Conservation (phyloP, 2,888 invertebrate genomes). For the Elysia crispata region DNA sequence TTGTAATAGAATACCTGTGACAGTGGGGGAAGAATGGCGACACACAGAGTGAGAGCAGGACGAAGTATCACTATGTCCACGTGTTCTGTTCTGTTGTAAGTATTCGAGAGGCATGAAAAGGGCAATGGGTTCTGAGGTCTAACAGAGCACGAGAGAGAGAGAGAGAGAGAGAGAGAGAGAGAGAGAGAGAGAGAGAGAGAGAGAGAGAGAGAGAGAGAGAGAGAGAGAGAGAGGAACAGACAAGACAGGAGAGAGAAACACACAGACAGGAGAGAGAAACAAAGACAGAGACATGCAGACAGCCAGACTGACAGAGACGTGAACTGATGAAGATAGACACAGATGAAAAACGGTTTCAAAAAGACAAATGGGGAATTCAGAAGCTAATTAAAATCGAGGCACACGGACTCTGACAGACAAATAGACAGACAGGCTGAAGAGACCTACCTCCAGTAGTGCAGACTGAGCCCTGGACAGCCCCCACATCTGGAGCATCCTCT, state of each 20-base stretch:
- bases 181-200: constrained; percentile 2
- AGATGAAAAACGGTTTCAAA: constrained; percentile 40
- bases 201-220: constrained; percentile 18
- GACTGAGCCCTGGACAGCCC: constrained; percentile 50
- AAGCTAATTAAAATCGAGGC: constrained; percentile 42
- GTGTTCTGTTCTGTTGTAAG: too few relatives aligned
- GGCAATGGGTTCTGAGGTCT: not conserved
- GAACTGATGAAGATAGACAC: too few relatives aligned
- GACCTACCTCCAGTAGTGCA: constrained; percentile 53
- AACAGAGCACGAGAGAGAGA: not conserved
- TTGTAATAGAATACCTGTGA: too few relatives aligned
- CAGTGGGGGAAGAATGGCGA: too few relatives aligned
- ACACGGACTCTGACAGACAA: constrained; percentile 11
- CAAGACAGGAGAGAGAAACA: too few relatives aligned
- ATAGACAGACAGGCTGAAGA: constrained; percentile 4
- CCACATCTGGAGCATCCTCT: constrained; percentile 48
- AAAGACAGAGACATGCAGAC: not conserved
- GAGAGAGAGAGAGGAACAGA: constrained; percentile 27
- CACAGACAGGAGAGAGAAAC: too few relatives aligned
- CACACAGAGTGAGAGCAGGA: not conserved
- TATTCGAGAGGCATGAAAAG: not conserved
- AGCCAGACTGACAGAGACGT: constrained; percentile 11
- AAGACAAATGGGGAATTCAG: constrained; percentile 39
- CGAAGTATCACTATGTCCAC: too few relatives aligned
- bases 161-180: not conserved